Evolutionary conservation across 2,113 vertebrate genomes (phyloP), one percentile per base, ranked within the genome.

Genomic region (Megaleporinus macrocephalus): DNA sequence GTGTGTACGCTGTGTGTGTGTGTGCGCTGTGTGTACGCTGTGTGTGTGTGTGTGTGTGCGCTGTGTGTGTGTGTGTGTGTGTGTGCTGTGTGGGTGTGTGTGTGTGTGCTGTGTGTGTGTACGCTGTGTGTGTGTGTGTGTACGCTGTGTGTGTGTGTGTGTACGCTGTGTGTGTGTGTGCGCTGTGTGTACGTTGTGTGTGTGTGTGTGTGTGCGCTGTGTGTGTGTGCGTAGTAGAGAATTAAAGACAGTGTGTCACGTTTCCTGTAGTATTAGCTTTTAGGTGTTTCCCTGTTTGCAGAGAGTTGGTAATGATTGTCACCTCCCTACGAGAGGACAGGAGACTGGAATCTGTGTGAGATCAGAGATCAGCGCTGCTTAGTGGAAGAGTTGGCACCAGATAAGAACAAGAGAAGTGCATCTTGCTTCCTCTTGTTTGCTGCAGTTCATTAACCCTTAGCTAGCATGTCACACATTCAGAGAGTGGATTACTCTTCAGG

Each of bases 131-230:
- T 63, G n/a, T 78, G 0, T 41, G 16, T 69, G 16, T 63, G n/a
- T n/a, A n/a, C n/a, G n/a, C n/a, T n/a, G n/a, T n/a, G n/a, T n/a
- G n/a, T n/a, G n/a, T n/a, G n/a, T n/a, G n/a, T n/a, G n/a, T n/a
- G n/a, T n/a, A n/a, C n/a, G n/a, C n/a, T n/a, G n/a, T n/a, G n/a
- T 78, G 0, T 41, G 16, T 69, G 16, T 63, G 30, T 20, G 79
- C 41, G 9, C 0, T 78, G 0, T 41, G 16, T 69, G 16, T 63
- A n/a, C n/a, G n/a, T n/a, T n/a, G n/a, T n/a, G n/a, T n/a, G n/a
- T n/a, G n/a, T n/a, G 70, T 30, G 51, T 33, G 78, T 68, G 80
- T 68, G 71, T 84, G 53, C n/a, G n/a, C n/a, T n/a, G 36, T 36
- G 3, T 36, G 36, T 36, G 36, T 36, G 7, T 83, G 76, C 51